Base-by-base conservation (phyloP, 1,140 invertebrate genomes). In the Mylabris phalerata region DNA sequence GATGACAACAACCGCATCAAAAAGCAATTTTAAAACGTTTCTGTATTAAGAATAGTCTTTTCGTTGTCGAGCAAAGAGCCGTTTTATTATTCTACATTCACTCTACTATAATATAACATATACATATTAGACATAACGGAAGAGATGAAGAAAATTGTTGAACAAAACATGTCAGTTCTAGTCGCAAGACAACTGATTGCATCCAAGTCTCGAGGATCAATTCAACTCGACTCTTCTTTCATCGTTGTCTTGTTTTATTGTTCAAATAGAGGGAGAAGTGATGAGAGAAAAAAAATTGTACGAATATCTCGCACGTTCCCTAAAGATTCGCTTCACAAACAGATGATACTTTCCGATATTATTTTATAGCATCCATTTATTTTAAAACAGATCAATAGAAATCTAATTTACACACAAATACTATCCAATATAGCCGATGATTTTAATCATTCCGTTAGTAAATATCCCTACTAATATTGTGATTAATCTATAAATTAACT, bases 21-120 rank as follows among this genome's bases (percentile, higher is more conserved):
- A 63, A 60, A 60, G 62, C 62, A 60, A 63, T 63, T n/a, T 61
- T 60, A 61, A 63, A 55, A 50, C 54, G 62, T 49, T 55, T 51
- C 55, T 60, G 60, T 62, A 62, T 62, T 55, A 62, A 50, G 40
- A 32, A 32, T 32, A 54, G 43, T 47, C 48, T 51, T 50, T 42
- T 47, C 7, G 32, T 5, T 32, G 48, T 46, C 46, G 54, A 60
- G 43, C 49, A 38, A 49, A 51, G 42, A 40, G 48, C 57, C 50
- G 57, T 62, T 57, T 59, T 62, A 59, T 59, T 62, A 49, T 45
- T 48, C 55, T 45, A 40, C 49, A 48, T 9, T 50, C 41, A 52
- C 50, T 44, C 46, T 41, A 54, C 40, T 40, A 42, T 26, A 10
- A 7, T 32, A 19, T 19, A 19, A 19, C 19, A 19, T 19, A 19